These are phyloP conservation scores for Dasyornis broadbenti DNA, from an alignment of 2,113 vertebrate genomes.

Conservation along the genomic window DNA sequence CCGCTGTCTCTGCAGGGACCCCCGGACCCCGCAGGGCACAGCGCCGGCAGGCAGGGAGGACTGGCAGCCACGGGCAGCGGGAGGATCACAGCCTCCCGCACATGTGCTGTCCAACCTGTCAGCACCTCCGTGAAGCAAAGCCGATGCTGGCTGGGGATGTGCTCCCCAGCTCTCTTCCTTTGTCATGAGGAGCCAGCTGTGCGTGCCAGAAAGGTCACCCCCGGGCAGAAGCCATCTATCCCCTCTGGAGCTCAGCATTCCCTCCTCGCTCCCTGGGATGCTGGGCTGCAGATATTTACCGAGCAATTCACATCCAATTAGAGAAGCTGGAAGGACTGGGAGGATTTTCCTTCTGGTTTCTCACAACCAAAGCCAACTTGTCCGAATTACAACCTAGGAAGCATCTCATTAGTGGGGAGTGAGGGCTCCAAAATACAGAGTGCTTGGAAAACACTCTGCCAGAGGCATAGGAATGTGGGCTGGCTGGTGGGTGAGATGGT, in stretches of 20 bases:
- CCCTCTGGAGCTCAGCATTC: not conserved
- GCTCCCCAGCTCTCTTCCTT: not conserved
- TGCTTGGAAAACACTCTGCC: not conserved
- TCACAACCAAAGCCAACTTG: not conserved
- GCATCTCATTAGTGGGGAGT: slow-evolving; percentile 23
- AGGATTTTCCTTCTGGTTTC: slow-evolving; percentile 43
- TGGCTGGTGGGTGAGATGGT: not conserved
- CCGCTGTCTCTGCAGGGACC: rapidly evolving
- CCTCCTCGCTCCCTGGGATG: not conserved
- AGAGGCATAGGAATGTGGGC: not conserved
- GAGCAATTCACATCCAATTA: slow-evolving; percentile 11
- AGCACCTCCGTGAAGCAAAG: not conserved
- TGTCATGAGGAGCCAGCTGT: not conserved
- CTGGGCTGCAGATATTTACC: not conserved
- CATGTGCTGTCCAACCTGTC: not conserved
- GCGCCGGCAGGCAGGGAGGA: not conserved
- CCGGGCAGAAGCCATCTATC: not conserved
- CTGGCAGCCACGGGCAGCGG: not conserved
- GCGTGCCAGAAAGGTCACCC: not conserved
- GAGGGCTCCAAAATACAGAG: slow-evolving; percentile 17
- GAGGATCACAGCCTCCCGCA: not conserved
- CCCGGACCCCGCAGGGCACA: rapidly evolving
- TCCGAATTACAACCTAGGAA: slow-evolving; percentile 38
- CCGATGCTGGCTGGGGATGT: not conserved
- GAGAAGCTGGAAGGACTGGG: not conserved